Base-by-base conservation (phyloP, 2,797 vertebrate genomes). In the Sarcoramphus papa region DNA sequence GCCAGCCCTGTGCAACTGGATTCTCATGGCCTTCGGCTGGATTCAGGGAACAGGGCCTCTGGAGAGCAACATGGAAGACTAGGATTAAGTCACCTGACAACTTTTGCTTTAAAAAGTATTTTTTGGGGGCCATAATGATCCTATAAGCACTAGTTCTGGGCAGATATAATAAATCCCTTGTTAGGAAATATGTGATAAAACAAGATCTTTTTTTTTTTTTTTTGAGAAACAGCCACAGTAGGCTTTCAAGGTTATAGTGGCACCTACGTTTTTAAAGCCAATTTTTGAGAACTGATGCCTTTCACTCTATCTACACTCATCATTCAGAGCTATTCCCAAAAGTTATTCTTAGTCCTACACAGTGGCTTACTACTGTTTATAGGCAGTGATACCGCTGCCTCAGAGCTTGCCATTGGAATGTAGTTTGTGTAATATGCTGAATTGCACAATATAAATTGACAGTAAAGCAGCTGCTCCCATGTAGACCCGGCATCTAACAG, bases 101-200 rank as follows among this genome's bases (percentile, higher is more conserved):
- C 8, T 67, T 91, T 43, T 63, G 70, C 9, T 65, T 40, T 41
- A 41, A 77, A 92, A 60, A 7, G 0, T 45, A 14, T 25, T 85
- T 89, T 64, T 14, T 0, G 0, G 4, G 3, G 5, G 3, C 4
- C 18, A 7, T 47, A 17, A 41, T 35, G 15, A 43, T 51, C 31
- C 8, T 77, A 23, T 8, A 74, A 64, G 6, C 2, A 7, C 14
- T 68, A 23, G 3, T 27, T 91, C 43, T 47, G 37, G 9, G 7
- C 7, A 78, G 20, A 35, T 45, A 10, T 8, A 68, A 62, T 35
- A 72, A 76, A 86, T 9, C 2, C 2, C 15, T 64, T 60, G 5
- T 63, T 63, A 60, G 43, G 40, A 93, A 92, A 80, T 35, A 24
- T 7, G 6, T 64, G 16, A 9, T 10, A 73, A 21, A 50, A 12